These are phyloP conservation scores for Plagodis dolabraria DNA, from an alignment of 2,888 invertebrate species.

Conservation along the genomic window DNA sequence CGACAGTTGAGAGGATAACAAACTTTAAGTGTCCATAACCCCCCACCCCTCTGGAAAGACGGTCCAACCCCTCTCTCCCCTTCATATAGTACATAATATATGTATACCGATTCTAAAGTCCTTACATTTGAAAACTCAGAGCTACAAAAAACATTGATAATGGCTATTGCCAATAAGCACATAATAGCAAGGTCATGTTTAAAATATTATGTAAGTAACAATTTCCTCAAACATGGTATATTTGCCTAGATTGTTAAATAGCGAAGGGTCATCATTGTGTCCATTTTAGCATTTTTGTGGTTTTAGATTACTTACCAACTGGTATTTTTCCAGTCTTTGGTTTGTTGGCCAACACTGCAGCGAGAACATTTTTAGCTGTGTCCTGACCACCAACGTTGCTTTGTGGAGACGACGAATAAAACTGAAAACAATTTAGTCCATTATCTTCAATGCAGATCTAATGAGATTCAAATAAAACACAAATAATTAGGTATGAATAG, in stretches of 20 bases:
- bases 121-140: neutral
- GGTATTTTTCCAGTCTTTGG: constrained; percentile 80
- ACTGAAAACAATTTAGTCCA: constrained; percentile 50
- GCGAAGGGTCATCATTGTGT: neutral
- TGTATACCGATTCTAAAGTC: no score
- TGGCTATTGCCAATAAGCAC: constrained; percentile 40
- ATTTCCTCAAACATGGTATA: constrained; percentile 1
- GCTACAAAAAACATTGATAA: constrained; percentile 18
- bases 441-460: neutral
- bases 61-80: no score
- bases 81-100: no score
- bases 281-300: no score
- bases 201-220: constrained; percentile 57
- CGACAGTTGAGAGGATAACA: no score
- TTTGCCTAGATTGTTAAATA: neutral
- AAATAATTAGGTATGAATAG: no score
- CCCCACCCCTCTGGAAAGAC: no score
- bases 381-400: constrained; percentile 57
- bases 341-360: constrained; percentile 79
- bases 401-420: constrained; percentile 61
- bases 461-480: neutral
- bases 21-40: no score
- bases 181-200: constrained; percentile 58
- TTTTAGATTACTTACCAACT: constrained; percentile 65
- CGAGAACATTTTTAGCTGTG: constrained; percentile 79